phyloP scores from a whole-genome alignment of 2,797 vertebrate species.

The Pseudotriccus pelzelni region DNA sequence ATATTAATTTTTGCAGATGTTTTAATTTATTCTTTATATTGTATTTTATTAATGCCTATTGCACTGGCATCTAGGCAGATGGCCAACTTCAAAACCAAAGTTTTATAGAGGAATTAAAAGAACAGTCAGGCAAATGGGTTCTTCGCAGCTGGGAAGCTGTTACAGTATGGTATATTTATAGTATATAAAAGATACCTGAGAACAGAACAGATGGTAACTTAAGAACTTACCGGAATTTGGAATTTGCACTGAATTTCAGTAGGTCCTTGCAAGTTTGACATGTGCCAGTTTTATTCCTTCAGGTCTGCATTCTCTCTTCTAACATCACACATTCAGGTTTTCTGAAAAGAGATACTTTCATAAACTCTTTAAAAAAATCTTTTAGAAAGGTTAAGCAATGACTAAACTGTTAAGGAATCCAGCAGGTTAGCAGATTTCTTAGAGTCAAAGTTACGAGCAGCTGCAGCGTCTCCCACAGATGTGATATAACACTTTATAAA shows the following conservation, averaged over 20 bases:
- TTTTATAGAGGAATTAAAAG: constrained; percentile 41
- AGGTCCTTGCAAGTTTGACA: constrained; percentile 30
- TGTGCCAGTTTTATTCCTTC: constrained; percentile 4
- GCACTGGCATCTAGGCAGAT: constrained; percentile 1
- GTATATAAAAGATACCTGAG: constrained; percentile 46
- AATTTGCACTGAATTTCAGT: constrained; percentile 32
- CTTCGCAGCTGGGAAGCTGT: constrained; percentile 57
- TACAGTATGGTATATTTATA: constrained; percentile 55
- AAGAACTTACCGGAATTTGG: constrained; percentile 57
- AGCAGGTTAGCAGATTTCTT: constrained; percentile 7
- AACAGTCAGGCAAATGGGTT: constrained; percentile 38
- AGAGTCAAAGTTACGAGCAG: neutral
- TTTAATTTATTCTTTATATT: constrained; percentile 30
- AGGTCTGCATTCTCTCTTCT: neutral
- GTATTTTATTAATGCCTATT: constrained; percentile 16
- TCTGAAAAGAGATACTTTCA: neutral
- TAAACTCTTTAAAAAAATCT: neutral
- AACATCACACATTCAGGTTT: neutral
- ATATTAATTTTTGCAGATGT: constrained; percentile 1
- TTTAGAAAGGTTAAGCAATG: neutral
- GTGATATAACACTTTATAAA: neutral
- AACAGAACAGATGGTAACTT: constrained; percentile 50
- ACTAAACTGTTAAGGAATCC: neutral
- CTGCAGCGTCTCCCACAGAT: neutral
- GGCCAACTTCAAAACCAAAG: constrained; percentile 33